Evolutionary conservation across 2,113 vertebrate species (phyloP), one percentile per base, ranked within the genome.

Genomic region (Myotis brandtii): DNA sequence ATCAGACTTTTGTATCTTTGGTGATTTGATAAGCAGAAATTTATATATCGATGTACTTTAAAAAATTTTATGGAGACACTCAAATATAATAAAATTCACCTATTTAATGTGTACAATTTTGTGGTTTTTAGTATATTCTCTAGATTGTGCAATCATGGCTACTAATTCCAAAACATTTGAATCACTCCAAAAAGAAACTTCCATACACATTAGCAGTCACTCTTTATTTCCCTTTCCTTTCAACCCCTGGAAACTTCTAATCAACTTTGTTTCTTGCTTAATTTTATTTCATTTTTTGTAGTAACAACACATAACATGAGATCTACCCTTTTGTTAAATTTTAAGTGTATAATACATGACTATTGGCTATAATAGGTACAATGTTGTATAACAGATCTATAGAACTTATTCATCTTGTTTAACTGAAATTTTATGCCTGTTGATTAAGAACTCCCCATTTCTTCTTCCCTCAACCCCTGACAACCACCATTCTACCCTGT

Each of bases 11-110:
- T 40, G 66, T 62, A 30, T 76, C 56, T 90, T 92, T 59, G 50
- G 32, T 86, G 43, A 95, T 80, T 81, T 93, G n/a, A 88, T 86
- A 91, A 91, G 59, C 52, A 89, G 90, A 87, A 91, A 70, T 85
- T 48, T 16, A 25, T 93, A 87, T 84, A n/a, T 40, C 21, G 56
- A 37, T 93, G 66, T 72, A 84, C n/a, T 79, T 76, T 62, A 81
- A 93, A 59, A 3, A 5, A 54, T 87, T 77, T 70, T n/a, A 48
- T 92, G 56, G n/a, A 64, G 25, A 37, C 89, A 90, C 10, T 76
- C 21, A 84, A 32, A 81, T 85, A 40, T 87, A 23, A 77, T 88
- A 82, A 86, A 86, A 87, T 52, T 69, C 30, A 72, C 13, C 11
- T 40, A 77, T 46, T 91, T 86, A 82, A 88, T 82, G 30, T n/a